Evolutionary conservation across 2,113 vertebrate genomes (phyloP), one percentile per base, ranked within the genome.

Genomic region (Hyla sarda): DNA sequence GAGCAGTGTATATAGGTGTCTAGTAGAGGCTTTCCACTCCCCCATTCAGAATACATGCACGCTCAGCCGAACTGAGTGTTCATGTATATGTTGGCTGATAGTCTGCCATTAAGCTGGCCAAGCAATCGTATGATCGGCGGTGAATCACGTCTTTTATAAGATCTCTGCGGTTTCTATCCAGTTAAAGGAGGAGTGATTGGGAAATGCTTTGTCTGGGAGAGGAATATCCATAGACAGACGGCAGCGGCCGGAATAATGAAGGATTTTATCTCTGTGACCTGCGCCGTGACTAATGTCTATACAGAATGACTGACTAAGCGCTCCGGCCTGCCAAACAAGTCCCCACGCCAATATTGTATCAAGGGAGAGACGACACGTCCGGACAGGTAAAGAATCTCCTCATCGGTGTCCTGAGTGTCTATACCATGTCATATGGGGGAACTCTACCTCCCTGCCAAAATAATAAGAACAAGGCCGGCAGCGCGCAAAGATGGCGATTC

Each of bases 281-380:
- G 82, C 5, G 71, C 67, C 34, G 71, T 83, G 82, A 82, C 60
- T 48, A 60, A 14, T 13, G n/a, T 69, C 13, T 65, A 14, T 69
- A 41, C 28, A 72, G 56, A 34, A 81, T 8, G 9, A 69, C 67
- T 72, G 41, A 67, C 80, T 82, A 82, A 69, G 25, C n/a, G 3
- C 19, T 45, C 56, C 3, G 56, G n/a, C 62, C 32, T 54, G 82
- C 30, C 82, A 83, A 72, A 83, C 82, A 48, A 16, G 82, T 83
- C 82, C 19, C 23, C 34, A 65, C 19, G 19, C 50, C 37, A 12
- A 52, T 23, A 52, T n/a, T n/a, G n/a, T n/a, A 37, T 65, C 19
- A 48, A 8, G 0, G 48, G 12, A 23, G 10, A 17, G 19, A 8
- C 52, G 81, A 71, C 47, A 52, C 5, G 81, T 52, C 62, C 16